Conservation (phyloP, 2,113 vertebrate species). For the Corydoras sp. region DNA sequence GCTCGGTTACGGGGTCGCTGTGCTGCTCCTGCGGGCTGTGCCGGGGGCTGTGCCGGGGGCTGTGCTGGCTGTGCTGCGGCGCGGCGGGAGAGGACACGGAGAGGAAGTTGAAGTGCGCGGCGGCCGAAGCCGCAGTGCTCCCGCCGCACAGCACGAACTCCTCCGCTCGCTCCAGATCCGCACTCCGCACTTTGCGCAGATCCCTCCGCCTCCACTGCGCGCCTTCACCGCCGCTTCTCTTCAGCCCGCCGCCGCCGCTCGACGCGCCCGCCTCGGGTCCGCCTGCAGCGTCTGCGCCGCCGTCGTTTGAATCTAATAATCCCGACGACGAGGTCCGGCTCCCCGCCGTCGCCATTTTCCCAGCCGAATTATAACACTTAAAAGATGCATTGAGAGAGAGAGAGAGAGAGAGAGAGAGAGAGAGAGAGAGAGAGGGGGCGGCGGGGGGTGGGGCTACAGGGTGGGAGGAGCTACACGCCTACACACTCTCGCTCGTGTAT, state of each 20-base stretch:
- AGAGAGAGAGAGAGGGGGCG: conserved; percentile 39
- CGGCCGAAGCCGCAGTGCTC: conserved; percentile 39
- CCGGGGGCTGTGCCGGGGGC: too few relatives aligned
- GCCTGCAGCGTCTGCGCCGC: conserved; percentile 28
- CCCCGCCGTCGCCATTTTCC: conserved; percentile 83
- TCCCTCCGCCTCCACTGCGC: conserved; percentile 74
- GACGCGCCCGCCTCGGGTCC: conserved; percentile 37
- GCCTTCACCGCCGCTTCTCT: conserved; percentile 54
- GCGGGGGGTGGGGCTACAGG: conserved; percentile 17
- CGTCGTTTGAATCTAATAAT: conserved; percentile 52
- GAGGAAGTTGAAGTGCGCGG: conserved; percentile 48
- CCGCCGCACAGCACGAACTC: too few relatives aligned
- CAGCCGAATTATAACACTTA: conserved; percentile 69
- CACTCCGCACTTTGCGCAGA: conserved; percentile 79
- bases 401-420: conserved; percentile 52
- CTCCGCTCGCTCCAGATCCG: conserved; percentile 73
- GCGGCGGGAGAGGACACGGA: conserved; percentile 49
- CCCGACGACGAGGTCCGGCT: conserved; percentile 69
- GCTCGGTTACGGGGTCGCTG: conserved; percentile 3
- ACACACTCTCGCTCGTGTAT: too few relatives aligned
- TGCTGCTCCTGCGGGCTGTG: too few relatives aligned
- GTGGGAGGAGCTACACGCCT: too few relatives aligned
- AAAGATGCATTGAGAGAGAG: conserved; percentile 52
- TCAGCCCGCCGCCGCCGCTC: conserved; percentile 40
- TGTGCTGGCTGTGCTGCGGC: conserved; percentile 35